Evolutionary conservation across 2,888 invertebrate genomes (phyloP).

Genomic region (Agonopterix subpropinquella): DNA sequence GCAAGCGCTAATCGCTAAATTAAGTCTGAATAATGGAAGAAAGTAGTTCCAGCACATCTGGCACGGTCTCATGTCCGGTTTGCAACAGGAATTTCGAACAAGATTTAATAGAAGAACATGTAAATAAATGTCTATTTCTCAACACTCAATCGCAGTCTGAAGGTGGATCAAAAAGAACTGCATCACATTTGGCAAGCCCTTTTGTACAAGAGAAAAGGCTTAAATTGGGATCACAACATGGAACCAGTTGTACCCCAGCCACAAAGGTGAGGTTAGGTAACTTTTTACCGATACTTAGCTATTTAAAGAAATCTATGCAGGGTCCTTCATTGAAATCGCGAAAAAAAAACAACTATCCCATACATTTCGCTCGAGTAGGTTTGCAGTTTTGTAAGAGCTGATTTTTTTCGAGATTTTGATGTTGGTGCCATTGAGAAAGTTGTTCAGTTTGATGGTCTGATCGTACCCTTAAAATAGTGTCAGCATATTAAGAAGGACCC

Average conservation of each 20-base stretch:
- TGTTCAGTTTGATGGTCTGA: too few species aligned
- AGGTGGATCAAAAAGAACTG: slow-evolving; percentile 34
- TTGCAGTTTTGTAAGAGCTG: too few species aligned
- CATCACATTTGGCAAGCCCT: slow-evolving; percentile 25
- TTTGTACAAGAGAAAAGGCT: slow-evolving; percentile 37
- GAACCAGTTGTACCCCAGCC: slow-evolving; percentile 6
- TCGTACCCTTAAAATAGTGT: too few species aligned
- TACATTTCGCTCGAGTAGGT: too few species aligned
- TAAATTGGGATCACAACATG: slow-evolving; percentile 23
- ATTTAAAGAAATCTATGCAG: background rate
- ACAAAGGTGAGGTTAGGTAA: slow-evolving; percentile 13
- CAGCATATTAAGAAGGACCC: too few species aligned
- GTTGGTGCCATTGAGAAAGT: too few species aligned
- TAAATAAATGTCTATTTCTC: slow-evolving; percentile 82
- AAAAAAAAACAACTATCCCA: too few species aligned
- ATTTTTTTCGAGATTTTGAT: too few species aligned
- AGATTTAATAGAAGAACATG: slow-evolving; percentile 78
- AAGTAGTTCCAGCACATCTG: slow-evolving; percentile 7
- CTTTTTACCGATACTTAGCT: slow-evolving; percentile 8
- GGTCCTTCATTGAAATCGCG: too few species aligned
- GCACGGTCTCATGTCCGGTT: slow-evolving; percentile 74
- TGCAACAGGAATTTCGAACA: slow-evolving; percentile 74
- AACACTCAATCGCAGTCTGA: slow-evolving; percentile 42
- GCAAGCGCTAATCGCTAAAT: too few species aligned
- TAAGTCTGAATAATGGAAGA: background rate